Conservation (phyloP, 2,797 vertebrate genomes). For the Anomalospiza imberbis region DNA sequence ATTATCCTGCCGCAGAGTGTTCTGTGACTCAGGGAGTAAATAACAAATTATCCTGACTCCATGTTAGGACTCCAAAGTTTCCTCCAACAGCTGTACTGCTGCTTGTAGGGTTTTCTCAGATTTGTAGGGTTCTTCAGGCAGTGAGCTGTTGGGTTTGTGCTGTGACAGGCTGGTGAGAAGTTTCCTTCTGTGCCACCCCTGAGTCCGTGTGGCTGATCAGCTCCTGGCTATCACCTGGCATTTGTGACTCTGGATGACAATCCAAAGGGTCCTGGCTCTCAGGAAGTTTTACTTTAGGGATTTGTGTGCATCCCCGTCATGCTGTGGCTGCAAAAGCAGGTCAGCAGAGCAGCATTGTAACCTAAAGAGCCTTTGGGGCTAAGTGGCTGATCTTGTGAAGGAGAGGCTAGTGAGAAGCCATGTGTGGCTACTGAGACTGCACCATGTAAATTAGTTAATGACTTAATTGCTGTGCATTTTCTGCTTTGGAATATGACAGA, state of each 20-base stretch:
- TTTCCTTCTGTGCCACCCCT: neutral
- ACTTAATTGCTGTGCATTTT: neutral
- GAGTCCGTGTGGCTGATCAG: neutral
- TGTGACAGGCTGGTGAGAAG: neutral
- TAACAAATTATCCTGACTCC: neutral
- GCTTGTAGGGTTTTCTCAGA: neutral
- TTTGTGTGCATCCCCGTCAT: neutral
- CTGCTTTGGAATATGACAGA: neutral
- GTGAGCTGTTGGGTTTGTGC: fast-evolving
- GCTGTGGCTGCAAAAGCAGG: neutral
- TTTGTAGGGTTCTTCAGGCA: neutral
- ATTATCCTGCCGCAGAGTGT: neutral
- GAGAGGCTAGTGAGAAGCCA: neutral
- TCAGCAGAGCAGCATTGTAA: neutral
- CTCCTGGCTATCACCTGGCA: fast-evolving
- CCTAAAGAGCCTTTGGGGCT: neutral
- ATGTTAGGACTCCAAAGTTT: neutral
- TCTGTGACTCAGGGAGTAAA: neutral
- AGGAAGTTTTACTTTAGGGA: neutral
- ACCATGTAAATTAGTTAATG: neutral
- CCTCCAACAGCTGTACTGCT: neutral
- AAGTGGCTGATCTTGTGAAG: neutral
- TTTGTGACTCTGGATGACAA: neutral
- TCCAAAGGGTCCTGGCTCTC: neutral
- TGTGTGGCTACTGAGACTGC: neutral